Evolutionary conservation across 2,113 vertebrate genomes (phyloP), one percentile per base, ranked within the genome.

Genomic region (Xenotilapia leptura): DNA sequence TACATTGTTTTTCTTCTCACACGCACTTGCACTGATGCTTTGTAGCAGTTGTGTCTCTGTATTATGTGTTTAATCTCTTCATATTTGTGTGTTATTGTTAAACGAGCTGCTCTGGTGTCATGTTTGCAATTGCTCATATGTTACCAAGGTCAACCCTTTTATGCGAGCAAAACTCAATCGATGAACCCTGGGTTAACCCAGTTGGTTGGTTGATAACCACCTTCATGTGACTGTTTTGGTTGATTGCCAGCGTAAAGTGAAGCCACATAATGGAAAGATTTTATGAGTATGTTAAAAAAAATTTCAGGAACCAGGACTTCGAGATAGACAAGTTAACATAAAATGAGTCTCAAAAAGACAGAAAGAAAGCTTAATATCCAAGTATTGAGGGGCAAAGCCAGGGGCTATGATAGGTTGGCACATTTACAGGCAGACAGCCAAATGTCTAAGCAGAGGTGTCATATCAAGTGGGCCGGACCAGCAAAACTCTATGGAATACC

Each of bases 311-410:
- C 38, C n/a, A 26, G 7, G 65, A 26, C 21, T 45, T 23, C 15
- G n/a, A 73, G 8, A 23, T 42, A 23, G 38, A 70, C 38, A 73
- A 73, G 3, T 21, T 42, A 45, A 73, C 21, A 26, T 45, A 73
- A 70, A 73, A 73, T 6, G 38, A 45, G 38, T 42, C 65, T 26
- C 13, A 45, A 26, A 45, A 73, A 73, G n/a, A 45, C 38, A 15
- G 8, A 42, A 73, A 6, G 13, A 40, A 1, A 68, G 11, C 62
- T 68, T 21, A 68, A 68, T 38, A 68, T 38, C 19, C 33, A 65
- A 65, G 0, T 38, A 13, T 38, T 36, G 19, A 65, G 60, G 19
- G 60, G 60, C 0, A 65, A 65, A 0, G 19, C 60, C 60, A 65
- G 60, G 33, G 33, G 60, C 60, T 36, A 65, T 65, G 60, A 65